phyloP scores from a whole-genome alignment of 2,113 vertebrate genomes.

The Phocoena sinus region DNA sequence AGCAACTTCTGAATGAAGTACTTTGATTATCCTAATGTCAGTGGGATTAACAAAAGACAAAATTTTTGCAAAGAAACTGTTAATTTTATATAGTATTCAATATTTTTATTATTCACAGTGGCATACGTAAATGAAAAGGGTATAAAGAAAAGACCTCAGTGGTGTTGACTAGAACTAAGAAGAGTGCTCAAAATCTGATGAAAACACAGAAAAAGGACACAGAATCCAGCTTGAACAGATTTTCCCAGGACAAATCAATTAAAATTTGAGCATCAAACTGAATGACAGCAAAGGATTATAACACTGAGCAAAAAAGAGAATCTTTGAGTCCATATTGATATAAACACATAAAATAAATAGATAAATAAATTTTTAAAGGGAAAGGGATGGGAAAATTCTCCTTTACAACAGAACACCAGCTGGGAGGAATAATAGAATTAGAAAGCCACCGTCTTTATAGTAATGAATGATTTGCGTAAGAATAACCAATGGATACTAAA shows the following conservation, averaged over 20 bases:
- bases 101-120: not conserved
- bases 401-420: not conserved
- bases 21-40: not conserved
- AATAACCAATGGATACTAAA: not conserved
- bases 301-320: not conserved
- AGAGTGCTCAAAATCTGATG: not conserved
- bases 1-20: not conserved
- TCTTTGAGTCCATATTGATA: not conserved
- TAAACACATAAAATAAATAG: not conserved
- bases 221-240: not conserved
- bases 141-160: not conserved
- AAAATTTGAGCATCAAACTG: not conserved
- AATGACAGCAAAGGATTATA: not conserved
- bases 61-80: not conserved
- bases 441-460: not conserved
- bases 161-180: not conserved
- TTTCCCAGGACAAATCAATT: not conserved
- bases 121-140: not conserved
- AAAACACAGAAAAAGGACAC: not conserved
- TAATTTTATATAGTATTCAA: not conserved
- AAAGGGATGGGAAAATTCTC: not conserved
- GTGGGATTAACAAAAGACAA: not conserved
- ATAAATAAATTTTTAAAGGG: not conserved
- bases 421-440: not conserved
- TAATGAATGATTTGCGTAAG: not conserved